Evolutionary conservation across 2,888 invertebrate species (phyloP), one percentile per base, ranked within the genome.

Genomic region (Hydriomena furcata): DNA sequence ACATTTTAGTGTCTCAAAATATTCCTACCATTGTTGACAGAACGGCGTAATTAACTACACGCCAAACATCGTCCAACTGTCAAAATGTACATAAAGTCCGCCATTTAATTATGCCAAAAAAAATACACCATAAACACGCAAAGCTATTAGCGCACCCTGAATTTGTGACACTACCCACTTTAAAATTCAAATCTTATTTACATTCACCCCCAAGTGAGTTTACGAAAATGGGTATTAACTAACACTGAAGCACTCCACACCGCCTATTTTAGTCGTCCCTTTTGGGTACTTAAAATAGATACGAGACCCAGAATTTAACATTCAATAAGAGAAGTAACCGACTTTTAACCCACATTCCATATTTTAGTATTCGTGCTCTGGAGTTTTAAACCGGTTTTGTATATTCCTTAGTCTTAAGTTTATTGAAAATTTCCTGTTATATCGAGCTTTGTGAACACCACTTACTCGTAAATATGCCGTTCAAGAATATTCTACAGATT

Each of bases 181-280:
- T 80, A 84, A 85, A 82, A 85, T 87, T 85, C 79, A 85, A 82
- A 82, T 75, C 79, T 75, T 85, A 79, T 87, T 85, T 84, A 82
- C 82, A 86, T 87, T 82, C 84, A 79, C 72, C 79, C 80, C 72
- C 65, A 65, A 70, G 65, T 62, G 66, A 70, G 73, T 73, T 71
- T 63, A 70, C 74, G 65, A 79, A 82, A 82, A 80, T 73, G 79
- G 73, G 70, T 68, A 75, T 76, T 76, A 71, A 69, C 71, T 75
- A 76, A 79, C 74, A 73, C 68, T 66, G 69, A 76, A 78, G 72
- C 68, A 73, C 62, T 66, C 70, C 66, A 56, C 73, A 60, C 62
- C 59, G 79, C 79, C 79, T 86, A 86, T 87, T 85, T 83, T 77
- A 59, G 79, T 66, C 76, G 68, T 73, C 83, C 83, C 82, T 80